Percentiles rank a stretch among this genome's conserved stretches.
phyloP scores from a whole-genome alignment of 2,113 vertebrate genomes.

The Malurus melanocephalus region DNA sequence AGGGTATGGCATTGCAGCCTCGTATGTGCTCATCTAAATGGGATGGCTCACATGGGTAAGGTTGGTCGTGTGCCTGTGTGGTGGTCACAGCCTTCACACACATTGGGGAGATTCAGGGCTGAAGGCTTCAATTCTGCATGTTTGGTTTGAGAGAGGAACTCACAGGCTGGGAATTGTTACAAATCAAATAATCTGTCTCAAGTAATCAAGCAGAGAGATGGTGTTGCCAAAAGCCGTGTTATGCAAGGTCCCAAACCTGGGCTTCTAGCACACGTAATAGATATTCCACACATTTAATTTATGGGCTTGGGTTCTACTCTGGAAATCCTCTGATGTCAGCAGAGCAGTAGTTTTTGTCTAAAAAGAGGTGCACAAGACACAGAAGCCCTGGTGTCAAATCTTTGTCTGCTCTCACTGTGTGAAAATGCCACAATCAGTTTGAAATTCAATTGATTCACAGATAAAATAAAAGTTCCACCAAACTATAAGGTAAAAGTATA shows the following conservation, averaged over 20 bases:
- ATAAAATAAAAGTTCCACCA: background rate
- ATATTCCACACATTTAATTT: background rate
- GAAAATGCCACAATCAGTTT: background rate
- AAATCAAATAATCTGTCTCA: background rate
- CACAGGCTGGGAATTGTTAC: background rate
- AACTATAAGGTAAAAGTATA: background rate
- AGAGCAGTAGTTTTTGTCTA: background rate
- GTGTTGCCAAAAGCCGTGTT: background rate
- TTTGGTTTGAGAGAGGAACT: background rate
- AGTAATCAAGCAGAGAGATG: rapidly evolving
- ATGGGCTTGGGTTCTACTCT: background rate
- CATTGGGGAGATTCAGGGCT: background rate
- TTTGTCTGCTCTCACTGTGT: background rate
- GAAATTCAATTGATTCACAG: background rate
- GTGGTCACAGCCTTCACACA: background rate
- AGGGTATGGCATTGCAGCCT: background rate
- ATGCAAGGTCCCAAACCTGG: background rate
- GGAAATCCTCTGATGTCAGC: background rate
- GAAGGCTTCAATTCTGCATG: rapidly evolving
- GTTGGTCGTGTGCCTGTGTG: background rate
- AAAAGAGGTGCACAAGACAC: background rate
- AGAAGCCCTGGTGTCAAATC: background rate
- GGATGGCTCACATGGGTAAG: background rate
- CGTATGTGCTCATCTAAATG: background rate
- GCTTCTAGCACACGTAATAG: background rate